A percentile compares a stretch with the other conserved stretches of the same genome.
These are phyloP conservation scores for Paramormyrops hopkinsi DNA, from an alignment of 2,797 vertebrate genomes.

Conservation along the genomic window DNA sequence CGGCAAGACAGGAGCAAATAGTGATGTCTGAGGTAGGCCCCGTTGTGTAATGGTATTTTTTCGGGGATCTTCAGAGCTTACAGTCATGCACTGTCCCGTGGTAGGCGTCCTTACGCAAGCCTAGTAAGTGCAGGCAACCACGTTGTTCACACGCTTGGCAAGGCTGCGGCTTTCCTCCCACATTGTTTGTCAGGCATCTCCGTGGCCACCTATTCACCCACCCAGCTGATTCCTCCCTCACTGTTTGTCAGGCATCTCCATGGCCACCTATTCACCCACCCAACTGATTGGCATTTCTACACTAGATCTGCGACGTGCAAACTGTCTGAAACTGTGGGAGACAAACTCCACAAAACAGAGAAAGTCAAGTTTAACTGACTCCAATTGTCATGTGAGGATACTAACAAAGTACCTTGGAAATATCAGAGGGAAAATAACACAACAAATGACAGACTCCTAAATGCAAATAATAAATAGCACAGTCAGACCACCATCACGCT, in stretches of 20 bases:
- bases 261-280: neutral
- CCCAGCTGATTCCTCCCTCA: neutral
- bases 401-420: neutral
- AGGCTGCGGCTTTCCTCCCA: neutral
- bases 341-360: neutral
- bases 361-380: neutral
- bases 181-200: neutral
- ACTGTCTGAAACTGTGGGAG: neutral
- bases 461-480: neutral
- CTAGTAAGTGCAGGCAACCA: neutral
- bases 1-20: neutral
- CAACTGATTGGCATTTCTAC: neutral
- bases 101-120: neutral
- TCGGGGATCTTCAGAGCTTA: neutral
- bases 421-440: neutral
- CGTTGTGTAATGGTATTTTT: neutral
- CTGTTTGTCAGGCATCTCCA: neutral
- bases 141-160: neutral
- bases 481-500: neutral
- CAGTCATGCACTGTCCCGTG: neutral
- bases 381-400: neutral
- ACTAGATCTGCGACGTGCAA: neutral
- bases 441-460: neutral
- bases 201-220: neutral
- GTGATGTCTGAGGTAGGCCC: neutral